Conservation (phyloP, 2,888 invertebrate species). For the Digitonthophagus gazella region DNA sequence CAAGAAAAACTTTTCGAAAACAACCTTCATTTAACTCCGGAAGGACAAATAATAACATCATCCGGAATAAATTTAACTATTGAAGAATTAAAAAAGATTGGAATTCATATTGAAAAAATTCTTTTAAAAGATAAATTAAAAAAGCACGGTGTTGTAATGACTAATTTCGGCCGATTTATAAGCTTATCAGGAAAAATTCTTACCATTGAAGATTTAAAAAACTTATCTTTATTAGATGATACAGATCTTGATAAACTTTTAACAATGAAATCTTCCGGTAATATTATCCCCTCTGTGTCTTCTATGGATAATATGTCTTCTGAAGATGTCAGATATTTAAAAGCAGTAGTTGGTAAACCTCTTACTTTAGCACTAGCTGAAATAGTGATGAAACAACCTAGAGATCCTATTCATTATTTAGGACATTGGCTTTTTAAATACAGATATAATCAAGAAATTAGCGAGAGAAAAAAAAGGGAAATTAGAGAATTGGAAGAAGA, state of each 20-base stretch:
- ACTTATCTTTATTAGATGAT: conserved; percentile 40
- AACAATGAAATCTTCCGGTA: background rate
- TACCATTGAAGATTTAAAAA: conserved; percentile 42
- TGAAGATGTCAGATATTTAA: conserved; percentile 47
- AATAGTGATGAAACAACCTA: conserved; percentile 50
- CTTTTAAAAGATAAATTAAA: conserved; percentile 34
- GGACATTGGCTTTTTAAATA: conserved; percentile 54
- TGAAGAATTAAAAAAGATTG: background rate
- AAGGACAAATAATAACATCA: background rate
- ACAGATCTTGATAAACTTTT: conserved; percentile 10
- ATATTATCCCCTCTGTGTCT: background rate
- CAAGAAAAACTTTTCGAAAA: too few species aligned
- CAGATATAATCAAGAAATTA: conserved; percentile 49
- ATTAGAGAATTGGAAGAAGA: conserved; percentile 38
- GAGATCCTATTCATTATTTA: conserved; percentile 53
- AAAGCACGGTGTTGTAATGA: conserved; percentile 40
- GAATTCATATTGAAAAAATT: background rate
- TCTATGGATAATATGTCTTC: background rate
- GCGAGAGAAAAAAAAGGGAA: conserved; percentile 41
- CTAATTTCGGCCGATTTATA: conserved; percentile 40
- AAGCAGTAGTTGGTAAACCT: conserved; percentile 45
- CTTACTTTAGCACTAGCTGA: conserved; percentile 51
- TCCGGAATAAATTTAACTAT: background rate
- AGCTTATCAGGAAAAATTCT: conserved; percentile 40
- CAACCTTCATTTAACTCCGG: background rate